Evolutionary conservation across 2,888 invertebrate genomes (phyloP).

Genomic region (Cetonia aurata): DNA sequence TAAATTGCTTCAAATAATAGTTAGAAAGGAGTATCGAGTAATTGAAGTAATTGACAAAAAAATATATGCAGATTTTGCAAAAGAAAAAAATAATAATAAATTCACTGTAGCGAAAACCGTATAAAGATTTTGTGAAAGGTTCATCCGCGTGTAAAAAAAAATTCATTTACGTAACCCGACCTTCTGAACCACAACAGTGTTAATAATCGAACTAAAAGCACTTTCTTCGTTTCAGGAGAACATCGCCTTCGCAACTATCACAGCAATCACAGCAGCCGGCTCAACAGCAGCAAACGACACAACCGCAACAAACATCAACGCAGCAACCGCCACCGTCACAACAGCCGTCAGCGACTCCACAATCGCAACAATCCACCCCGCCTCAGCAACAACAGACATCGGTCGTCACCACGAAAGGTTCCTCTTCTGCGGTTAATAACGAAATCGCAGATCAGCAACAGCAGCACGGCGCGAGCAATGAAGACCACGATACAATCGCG

Average conservation of each 20-base stretch:
- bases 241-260: slow-evolving; percentile 56
- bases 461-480: slow-evolving; percentile 31
- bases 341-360: slow-evolving; percentile 46
- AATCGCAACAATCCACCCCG: slow-evolving; percentile 44
- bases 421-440: slow-evolving; percentile 19
- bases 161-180: too few relatives aligned
- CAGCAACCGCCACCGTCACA: slow-evolving; percentile 49
- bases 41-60: too few relatives aligned
- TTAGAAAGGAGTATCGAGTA: too few relatives aligned
- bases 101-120: too few relatives aligned
- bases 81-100: too few relatives aligned
- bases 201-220: too few relatives aligned
- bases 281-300: slow-evolving; percentile 63
- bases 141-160: too few relatives aligned
- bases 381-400: slow-evolving; percentile 41
- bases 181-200: too few relatives aligned
- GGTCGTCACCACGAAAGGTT: slow-evolving; percentile 31
- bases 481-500: slow-evolving; percentile 32
- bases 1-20: too few relatives aligned
- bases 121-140: too few relatives aligned
- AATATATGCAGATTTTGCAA: too few relatives aligned
- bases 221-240: slow-evolving; percentile 57
- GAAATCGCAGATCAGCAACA: slow-evolving; percentile 38
- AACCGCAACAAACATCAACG: slow-evolving; percentile 50
- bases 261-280: slow-evolving; percentile 54